Base-by-base conservation (phyloP, 2,888 invertebrate genomes). In the Holacanthella duospinosa region DNA sequence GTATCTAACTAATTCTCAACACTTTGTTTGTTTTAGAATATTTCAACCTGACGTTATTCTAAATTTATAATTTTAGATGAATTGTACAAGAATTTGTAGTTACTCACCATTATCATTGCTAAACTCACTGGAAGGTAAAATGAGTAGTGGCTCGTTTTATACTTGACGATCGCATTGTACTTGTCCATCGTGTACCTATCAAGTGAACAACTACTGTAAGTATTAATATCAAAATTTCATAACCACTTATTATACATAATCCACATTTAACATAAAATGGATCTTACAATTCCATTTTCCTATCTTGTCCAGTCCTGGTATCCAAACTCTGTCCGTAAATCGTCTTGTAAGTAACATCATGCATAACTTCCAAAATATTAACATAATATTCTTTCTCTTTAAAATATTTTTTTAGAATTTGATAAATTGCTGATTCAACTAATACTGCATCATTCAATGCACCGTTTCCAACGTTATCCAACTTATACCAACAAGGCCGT, bases 121-220 rank as follows among this genome's bases (percentile, higher is more conserved):
- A 89, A 76, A 19, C 88, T 86, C 28, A 96, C 86, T 1, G 99
- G 97, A 76, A 95, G 83, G 77, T 91, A 88, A 80, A 94, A 95
- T 0, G 94, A 87, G 79, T 97, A 96, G 78, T 89, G 93, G 0
- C 91, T 86, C 2, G 93, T 93, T 80, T 94, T 95, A 78, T 92
- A 93, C 74, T 89, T 89, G 3, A 89, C 89, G 74, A 96, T 92
- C 0, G 87, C 81, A 75, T 86, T 85, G 77, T 94, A 95, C 74
- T 86, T 84, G 63, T 89, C 88, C 87, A 89, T 88, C 1, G 90
- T 91, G 78, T 67, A 71, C 26, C 71, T 71, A 44, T 25, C 24
- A 53, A 53, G n/a, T n/a, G n/a, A n/a, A n/a, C n/a, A n/a, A n/a
- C n/a, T n/a, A n/a, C 9, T 12, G 16, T 43, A 43, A 16, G 43